A percentile compares a stretch with the other conserved stretches of the same genome.
Evolutionary conservation across 2,113 vertebrate species (phyloP).

Genomic region (Ceuthmochares aereus): DNA sequence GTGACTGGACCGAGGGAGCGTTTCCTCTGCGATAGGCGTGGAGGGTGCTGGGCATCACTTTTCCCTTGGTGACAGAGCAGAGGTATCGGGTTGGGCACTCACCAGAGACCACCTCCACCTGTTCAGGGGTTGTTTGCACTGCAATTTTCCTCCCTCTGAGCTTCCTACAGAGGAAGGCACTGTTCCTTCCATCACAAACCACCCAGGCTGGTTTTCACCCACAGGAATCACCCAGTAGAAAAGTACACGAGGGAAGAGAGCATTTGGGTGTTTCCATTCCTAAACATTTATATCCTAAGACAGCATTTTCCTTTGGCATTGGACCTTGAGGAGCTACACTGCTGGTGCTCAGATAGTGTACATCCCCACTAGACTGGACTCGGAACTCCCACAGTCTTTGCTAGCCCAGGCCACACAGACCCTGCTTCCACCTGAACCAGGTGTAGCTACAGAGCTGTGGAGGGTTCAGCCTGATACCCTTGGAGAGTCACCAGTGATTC

Average conservation of each 20-base stretch:
- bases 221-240: neutral
- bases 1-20: accelerated
- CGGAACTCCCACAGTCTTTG: neutral
- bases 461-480: neutral
- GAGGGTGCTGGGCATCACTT: neutral
- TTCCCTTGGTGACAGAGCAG: neutral
- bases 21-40: too few species aligned
- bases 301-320: neutral
- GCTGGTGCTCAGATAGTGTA: too few species aligned
- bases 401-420: neutral
- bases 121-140: neutral
- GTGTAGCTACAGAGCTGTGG: neutral
- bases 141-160: accelerated
- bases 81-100: neutral
- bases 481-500: neutral
- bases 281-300: neutral
- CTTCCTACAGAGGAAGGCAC: neutral
- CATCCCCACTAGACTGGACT: neutral
- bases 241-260: neutral
- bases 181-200: neutral
- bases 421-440: neutral
- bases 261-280: neutral
- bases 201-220: neutral
- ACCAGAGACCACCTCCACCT: too few species aligned
- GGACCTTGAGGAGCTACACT: too few species aligned